Evolutionary conservation across 2,797 vertebrate genomes (phyloP).

Genomic region (Tolypeutes matacus): DNA sequence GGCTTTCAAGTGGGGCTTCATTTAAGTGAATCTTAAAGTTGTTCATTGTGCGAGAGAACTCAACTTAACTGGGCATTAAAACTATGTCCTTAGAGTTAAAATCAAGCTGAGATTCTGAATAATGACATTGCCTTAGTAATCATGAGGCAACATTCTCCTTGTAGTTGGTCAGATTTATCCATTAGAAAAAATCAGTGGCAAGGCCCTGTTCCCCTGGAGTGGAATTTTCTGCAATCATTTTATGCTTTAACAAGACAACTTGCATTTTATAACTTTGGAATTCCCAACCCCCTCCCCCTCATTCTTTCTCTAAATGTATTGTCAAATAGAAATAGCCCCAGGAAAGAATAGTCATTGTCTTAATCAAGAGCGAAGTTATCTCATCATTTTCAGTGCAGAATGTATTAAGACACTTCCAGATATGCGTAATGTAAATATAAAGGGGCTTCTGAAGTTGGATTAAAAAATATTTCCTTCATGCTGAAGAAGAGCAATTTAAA

Average conservation of each 20-base stretch:
- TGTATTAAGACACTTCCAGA: slow-evolving; percentile 9
- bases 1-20: not conserved
- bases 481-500: not conserved
- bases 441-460: not conserved
- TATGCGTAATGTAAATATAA: not conserved
- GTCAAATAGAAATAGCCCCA: slow-evolving; percentile 4
- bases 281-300: not conserved
- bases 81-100: not conserved
- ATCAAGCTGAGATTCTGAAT: slow-evolving; percentile 62
- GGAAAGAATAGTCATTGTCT: not conserved
- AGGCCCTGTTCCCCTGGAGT: slow-evolving; percentile 33
- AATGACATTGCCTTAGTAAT: slow-evolving; percentile 50
- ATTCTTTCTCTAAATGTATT: slow-evolving; percentile 46
- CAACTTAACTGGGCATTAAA: slow-evolving; percentile 7
- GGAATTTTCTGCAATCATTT: slow-evolving; percentile 46
- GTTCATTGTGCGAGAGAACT: slow-evolving; percentile 7
- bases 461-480: slow-evolving; percentile 30
- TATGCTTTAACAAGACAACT: slow-evolving; percentile 66
- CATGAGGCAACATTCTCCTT: slow-evolving; percentile 22
- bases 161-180: slow-evolving; percentile 32
- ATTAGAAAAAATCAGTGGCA: slow-evolving; percentile 73
- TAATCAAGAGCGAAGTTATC: not conserved
- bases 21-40: not conserved
- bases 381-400: not conserved
- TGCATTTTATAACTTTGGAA: slow-evolving; percentile 61